Conservation (phyloP, 2,888 invertebrate species). For the Eulithis prunata region DNA sequence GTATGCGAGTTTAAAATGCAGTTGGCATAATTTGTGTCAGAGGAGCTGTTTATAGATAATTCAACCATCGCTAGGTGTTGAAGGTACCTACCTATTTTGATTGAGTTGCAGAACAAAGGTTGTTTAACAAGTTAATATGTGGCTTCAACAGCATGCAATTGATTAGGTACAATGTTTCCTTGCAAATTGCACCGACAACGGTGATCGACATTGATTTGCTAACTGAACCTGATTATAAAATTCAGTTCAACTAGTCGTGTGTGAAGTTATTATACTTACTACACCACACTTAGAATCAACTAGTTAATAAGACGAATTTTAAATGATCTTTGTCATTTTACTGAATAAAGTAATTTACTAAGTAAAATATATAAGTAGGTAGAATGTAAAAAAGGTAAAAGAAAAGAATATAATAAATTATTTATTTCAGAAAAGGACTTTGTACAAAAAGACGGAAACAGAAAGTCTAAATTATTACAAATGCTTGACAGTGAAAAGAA, state of each 20-base stretch:
- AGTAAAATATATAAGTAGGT: too few relatives aligned
- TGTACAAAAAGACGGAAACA: too few relatives aligned
- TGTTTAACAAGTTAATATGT: constrained; percentile 41
- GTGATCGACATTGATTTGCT: constrained; percentile 24
- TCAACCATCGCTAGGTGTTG: constrained; percentile 42
- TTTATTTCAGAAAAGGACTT: too few relatives aligned
- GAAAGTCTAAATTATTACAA: too few relatives aligned
- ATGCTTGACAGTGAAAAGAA: too few relatives aligned
- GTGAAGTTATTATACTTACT: not conserved
- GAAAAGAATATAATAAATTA: too few relatives aligned
- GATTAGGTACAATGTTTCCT: constrained; percentile 21
- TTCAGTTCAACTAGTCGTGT: constrained; percentile 8
- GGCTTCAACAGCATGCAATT: constrained; percentile 27
- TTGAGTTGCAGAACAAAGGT: constrained; percentile 48
- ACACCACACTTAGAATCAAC: too few relatives aligned
- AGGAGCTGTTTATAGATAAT: constrained; percentile 49
- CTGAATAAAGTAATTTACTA: too few relatives aligned
- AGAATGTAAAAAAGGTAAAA: too few relatives aligned
- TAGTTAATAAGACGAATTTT: too few relatives aligned
- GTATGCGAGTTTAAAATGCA: constrained; percentile 65
- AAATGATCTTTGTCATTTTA: too few relatives aligned
- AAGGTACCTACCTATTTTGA: constrained; percentile 38
- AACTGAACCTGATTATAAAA: constrained; percentile 7
- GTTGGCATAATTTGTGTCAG: constrained; percentile 63
- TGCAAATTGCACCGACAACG: constrained; percentile 23